Base-by-base conservation (phyloP, 2,797 vertebrate species). In the Enteromius treurensis region DNA sequence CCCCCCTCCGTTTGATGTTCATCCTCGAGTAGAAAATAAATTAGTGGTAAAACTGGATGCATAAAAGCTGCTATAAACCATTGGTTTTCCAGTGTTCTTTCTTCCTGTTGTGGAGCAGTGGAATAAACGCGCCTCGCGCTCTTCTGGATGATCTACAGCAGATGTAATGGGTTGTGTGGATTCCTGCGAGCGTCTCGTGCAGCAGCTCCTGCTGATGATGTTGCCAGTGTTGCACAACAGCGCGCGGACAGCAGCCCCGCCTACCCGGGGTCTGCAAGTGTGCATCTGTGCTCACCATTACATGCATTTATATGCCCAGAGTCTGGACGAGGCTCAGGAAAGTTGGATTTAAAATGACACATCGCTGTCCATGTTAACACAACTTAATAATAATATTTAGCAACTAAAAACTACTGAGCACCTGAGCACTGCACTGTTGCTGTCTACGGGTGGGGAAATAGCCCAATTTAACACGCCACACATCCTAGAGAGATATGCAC, bases 321-420 rank as follows among this genome's bases (percentile, higher is more conserved):
- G 96, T 93, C 90, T 96, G 95, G 96, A 96, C 89, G 96, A 96
- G 92, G 96, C 96, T 86, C 96, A 96, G 93, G 95, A 94, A 96
- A 96, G 96, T 97, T 95, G 93, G 96, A 96, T 94, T 92, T 88
- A 90, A 11, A 14, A 8, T 4, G 3, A 93, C 80, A 55, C 79
- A 58, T 17, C 34, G 19, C 17, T 19, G 8, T 8, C 21, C 13
- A 49, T 71, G 37, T 21, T 21, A 4, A 10, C 47, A 45, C 19
- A 58, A 17, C 21, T 55, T 55, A 55, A 10, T 4, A 55, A n/a
- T 4, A 11, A 13, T 13, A 14, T 47, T 47, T 11, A 42, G 51
- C 51, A 8, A 8, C 26, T 13, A 4, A 73, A 34, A n/a, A 9
- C 5, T 55, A 14, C 1, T n/a, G 17, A 26, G 4, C 26, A 32